phyloP scores from a whole-genome alignment of 2,113 vertebrate genomes.

The Hippocampus guttulatus region DNA sequence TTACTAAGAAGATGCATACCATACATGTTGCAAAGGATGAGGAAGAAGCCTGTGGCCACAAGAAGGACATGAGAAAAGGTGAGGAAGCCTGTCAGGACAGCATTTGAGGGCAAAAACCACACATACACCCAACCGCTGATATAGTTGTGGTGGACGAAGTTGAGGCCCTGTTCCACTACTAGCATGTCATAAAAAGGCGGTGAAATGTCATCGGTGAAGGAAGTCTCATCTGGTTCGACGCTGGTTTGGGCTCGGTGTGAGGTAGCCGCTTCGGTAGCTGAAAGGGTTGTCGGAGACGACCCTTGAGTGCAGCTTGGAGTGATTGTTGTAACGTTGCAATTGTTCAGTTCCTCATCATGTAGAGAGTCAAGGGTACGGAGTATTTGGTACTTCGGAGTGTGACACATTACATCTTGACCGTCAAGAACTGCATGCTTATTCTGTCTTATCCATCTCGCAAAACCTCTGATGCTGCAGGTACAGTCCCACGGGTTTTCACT shows the following conservation, averaged over 20 bases:
- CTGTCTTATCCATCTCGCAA: constrained; percentile 74
- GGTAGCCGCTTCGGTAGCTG: not conserved
- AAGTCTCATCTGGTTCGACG: not conserved
- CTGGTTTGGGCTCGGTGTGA: not conserved
- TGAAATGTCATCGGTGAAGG: not conserved
- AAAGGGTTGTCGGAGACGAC: not conserved
- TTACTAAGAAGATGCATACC: constrained; percentile 49
- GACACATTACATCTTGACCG: constrained; percentile 45
- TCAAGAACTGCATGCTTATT: constrained; percentile 56
- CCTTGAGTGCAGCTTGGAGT: not conserved
- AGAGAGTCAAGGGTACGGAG: constrained; percentile 45
- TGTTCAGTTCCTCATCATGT: constrained; percentile 33
- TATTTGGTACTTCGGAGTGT: constrained; percentile 28
- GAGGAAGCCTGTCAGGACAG: constrained; percentile 46
- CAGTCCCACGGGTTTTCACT: constrained; percentile 80
- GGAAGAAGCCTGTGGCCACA: constrained; percentile 41
- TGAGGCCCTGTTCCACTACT: constrained; percentile 53
- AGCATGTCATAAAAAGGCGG: constrained; percentile 38
- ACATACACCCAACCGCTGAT: constrained; percentile 77
- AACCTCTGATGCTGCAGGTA: constrained; percentile 72
- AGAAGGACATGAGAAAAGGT: constrained; percentile 65
- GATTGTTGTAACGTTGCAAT: constrained; percentile 15
- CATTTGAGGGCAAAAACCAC: constrained; percentile 79
- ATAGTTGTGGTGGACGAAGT: constrained; percentile 71
- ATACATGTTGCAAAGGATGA: constrained; percentile 54